Conservation (phyloP, 2,797 vertebrate genomes). For the Danio aesculapii region DNA sequence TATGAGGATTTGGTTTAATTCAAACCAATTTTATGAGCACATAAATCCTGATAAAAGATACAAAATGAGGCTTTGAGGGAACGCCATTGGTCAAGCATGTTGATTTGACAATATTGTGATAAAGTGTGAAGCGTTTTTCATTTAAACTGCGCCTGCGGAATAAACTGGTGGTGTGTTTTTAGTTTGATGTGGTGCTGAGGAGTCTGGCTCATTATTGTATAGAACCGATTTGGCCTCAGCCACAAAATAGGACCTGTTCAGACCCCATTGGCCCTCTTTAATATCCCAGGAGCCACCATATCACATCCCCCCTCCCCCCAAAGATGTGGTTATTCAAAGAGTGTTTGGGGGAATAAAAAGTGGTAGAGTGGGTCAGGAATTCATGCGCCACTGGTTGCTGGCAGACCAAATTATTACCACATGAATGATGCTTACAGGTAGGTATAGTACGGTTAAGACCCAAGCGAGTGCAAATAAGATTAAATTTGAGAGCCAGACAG, state of each 20-base stretch:
- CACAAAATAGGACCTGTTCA: conserved; percentile 59
- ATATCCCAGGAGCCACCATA: conserved; percentile 65
- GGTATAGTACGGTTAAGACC: conserved; percentile 5
- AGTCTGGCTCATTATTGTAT: conserved; percentile 64
- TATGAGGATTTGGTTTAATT: conserved; percentile 65
- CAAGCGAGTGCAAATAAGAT: conserved; percentile 26
- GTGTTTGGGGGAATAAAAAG: conserved; percentile 64
- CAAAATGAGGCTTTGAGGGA: conserved; percentile 46
- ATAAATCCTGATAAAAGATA: conserved; percentile 63
- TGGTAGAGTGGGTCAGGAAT: conserved; percentile 68
- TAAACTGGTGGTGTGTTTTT: conserved; percentile 56
- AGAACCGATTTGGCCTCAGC: conserved; percentile 55
- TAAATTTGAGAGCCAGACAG: conserved; percentile 41
- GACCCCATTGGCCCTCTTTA: conserved; percentile 63
- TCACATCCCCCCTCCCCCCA: conserved; percentile 64
- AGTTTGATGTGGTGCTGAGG: conserved; percentile 63
- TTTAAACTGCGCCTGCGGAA: conserved; percentile 33
- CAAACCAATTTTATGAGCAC: conserved; percentile 59
- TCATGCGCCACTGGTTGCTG: conserved; percentile 71
- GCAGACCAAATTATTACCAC: conserved; percentile 73
- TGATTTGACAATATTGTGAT: conserved; percentile 64
- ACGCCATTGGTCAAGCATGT: conserved; percentile 50
- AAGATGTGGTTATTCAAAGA: conserved; percentile 79
- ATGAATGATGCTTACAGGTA: conserved; percentile 64
- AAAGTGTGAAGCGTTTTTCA: conserved; percentile 52